A percentile compares a stretch with the other conserved stretches of the same genome.
phyloP scores from a whole-genome alignment of 2,113 vertebrate genomes.

The Thymallus thymallus region DNA sequence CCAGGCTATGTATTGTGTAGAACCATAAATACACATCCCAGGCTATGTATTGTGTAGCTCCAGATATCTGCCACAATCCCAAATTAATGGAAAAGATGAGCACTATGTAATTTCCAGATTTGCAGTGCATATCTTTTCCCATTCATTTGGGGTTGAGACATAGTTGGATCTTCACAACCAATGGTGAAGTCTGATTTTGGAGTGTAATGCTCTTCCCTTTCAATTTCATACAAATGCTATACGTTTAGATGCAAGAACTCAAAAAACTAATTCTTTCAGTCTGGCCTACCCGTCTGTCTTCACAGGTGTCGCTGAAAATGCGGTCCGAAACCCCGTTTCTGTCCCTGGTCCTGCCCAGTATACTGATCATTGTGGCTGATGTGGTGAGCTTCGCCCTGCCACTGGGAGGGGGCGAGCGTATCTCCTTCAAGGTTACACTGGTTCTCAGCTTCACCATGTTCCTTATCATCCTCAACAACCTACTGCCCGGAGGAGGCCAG shows the following conservation, averaged over 20 bases:
- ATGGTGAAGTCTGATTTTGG: not conserved
- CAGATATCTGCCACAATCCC: no score
- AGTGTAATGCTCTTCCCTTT: not conserved
- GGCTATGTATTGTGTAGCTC: no score
- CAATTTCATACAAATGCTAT: not conserved
- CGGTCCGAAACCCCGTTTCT: constrained; percentile 56
- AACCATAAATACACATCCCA: no score
- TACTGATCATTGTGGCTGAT: constrained; percentile 65
- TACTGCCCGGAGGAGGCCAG: constrained; percentile 57
- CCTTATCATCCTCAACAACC: constrained; percentile 66
- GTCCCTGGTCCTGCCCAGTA: constrained; percentile 66
- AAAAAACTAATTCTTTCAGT: not conserved
- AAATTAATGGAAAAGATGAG: no score
- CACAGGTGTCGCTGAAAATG: constrained; percentile 56
- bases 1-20: not conserved
- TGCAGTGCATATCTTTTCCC: no score
- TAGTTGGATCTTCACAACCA: no score
- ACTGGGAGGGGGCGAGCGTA: constrained; percentile 65
- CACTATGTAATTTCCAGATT: no score
- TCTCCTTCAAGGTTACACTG: constrained; percentile 73
- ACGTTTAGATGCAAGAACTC: not conserved
- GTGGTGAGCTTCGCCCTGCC: constrained; percentile 68
- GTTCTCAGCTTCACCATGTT: constrained; percentile 78
- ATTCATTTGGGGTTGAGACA: no score
- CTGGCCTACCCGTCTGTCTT: not conserved